Evolutionary conservation across 2,888 invertebrate species (phyloP), one percentile per base, ranked within the genome.

Genomic region (Eristalis intricaria): DNA sequence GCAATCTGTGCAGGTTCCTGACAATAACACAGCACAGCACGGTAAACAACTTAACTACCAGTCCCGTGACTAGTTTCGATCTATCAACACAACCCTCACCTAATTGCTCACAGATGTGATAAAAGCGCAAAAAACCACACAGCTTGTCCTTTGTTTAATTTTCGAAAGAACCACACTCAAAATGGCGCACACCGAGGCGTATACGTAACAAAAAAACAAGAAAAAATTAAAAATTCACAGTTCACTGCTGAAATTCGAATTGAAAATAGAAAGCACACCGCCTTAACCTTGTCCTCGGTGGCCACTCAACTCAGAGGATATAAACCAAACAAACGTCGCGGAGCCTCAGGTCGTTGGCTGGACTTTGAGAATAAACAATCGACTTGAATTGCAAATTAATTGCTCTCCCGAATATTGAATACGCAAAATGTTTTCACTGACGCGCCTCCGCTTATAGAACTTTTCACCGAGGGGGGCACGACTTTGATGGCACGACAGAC

Each of bases 131-230:
- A 19, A 13, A 26, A 69, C 64, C 38, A 56, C 7, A 19, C n/a
- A 26, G 8, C 10, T n/a, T 15, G 7, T 43, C n/a, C 60, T 29
- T 61, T 11, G 13, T 40, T 29, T 40, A 32, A 32, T 32, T 40
- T n/a, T 1, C 38, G 5, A 63, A 73, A n/a, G 43, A 43, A 8
- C 8, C 50, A 19, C 19, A 29, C 32, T 32, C 32, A 5, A 63
- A 29, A 29, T 22, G 29, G 35, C 23, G 29, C 50, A 15, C 70
- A 80, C 84, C 40, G 4, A 38, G 80, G 50, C 79, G 80, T 80
- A 84, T 76, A 80, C 84, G 70, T 23, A 75, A 79, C 32, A 79
- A 56, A 65, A 58, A 63, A 56, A n/a, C n/a, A n/a, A n/a, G n/a
- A n/a, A n/a, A n/a, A n/a, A n/a, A n/a, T n/a, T n/a, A n/a, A n/a